Percentiles rank a stretch among this genome's conserved stretches.
Conservation (phyloP, 2,797 vertebrate genomes). For the Acrocephalus scirpaceus region DNA sequence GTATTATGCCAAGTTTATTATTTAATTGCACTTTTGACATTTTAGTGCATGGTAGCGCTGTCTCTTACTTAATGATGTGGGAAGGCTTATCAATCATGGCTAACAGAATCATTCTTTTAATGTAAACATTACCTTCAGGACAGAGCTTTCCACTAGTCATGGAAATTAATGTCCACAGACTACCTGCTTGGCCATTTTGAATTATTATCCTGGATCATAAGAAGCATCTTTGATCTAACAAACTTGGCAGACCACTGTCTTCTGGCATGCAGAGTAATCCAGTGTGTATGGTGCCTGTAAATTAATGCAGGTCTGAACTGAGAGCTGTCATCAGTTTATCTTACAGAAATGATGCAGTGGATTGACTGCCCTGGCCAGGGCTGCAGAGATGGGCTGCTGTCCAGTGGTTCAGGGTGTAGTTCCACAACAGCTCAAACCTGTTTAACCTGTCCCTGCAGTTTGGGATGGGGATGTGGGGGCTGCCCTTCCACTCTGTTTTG, state of each 20-base stretch:
- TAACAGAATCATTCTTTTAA: constrained; percentile 23
- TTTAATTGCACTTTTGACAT: constrained; percentile 49
- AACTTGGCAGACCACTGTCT: constrained; percentile 17
- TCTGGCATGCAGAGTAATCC: constrained; percentile 1
- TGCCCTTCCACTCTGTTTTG: not conserved
- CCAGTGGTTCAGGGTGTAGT: not conserved
- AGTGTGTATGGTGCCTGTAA: not conserved
- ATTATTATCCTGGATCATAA: constrained; percentile 20
- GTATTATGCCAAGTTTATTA: constrained; percentile 14
- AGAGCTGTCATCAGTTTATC: constrained; percentile 13
- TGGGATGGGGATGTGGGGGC: not conserved
- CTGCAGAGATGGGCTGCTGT: not conserved
- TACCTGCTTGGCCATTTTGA: constrained; percentile 16
- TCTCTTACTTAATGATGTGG: constrained; percentile 24
- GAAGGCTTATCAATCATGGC: constrained; percentile 23
- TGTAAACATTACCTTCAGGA: constrained; percentile 32
- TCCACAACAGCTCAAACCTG: not conserved
- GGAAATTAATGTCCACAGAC: constrained; percentile 3
- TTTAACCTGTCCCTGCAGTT: not conserved
- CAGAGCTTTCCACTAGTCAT: constrained; percentile 8
- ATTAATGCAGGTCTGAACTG: not conserved
- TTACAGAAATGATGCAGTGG: not conserved
- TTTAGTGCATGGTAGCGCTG: constrained; percentile 37
- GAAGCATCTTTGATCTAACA: constrained; percentile 18
- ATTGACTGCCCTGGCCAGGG: not conserved